A percentile compares a stretch with the other conserved stretches of the same genome.
Evolutionary conservation across 2,888 invertebrate species (phyloP).

Genomic region (Machimus atricapillus): DNA sequence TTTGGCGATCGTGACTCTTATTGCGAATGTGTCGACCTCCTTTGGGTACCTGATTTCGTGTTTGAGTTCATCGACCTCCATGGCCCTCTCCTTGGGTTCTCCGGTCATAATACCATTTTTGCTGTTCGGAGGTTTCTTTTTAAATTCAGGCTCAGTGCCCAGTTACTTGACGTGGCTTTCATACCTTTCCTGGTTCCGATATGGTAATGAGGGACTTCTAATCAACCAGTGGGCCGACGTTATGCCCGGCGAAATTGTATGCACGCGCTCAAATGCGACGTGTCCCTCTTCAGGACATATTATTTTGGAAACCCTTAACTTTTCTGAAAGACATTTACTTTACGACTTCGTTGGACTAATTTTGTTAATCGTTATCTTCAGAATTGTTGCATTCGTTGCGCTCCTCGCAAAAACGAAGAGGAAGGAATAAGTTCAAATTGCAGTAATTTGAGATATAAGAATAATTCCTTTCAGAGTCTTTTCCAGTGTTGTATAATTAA

Average conservation of each 20-base stretch:
- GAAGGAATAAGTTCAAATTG: conserved; percentile 58
- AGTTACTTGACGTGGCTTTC: conserved; percentile 85
- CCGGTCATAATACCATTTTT: conserved; percentile 92
- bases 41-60: conserved; percentile 94
- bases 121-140: conserved; percentile 94
- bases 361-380: conserved; percentile 75
- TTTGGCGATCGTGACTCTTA: conserved; percentile 77
- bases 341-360: conserved; percentile 76
- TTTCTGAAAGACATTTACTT: conserved; percentile 73
- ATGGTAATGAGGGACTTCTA: conserved; percentile 86
- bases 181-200: conserved; percentile 90
- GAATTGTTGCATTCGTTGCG: conserved; percentile 78
- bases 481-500: no score
- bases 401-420: conserved; percentile 73
- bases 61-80: conserved; percentile 79
- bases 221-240: conserved; percentile 90
- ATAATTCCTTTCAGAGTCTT: no score
- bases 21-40: conserved; percentile 87
- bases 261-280: conserved; percentile 75
- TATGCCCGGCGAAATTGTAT: conserved; percentile 74
- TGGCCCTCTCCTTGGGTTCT: conserved; percentile 90
- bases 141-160: conserved; percentile 89
- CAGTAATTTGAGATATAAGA: background rate
- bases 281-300: conserved; percentile 81
- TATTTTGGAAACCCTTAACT: conserved; percentile 80